Evolutionary conservation across 2,113 vertebrate genomes (phyloP).

Genomic region (Candoia aspera): DNA sequence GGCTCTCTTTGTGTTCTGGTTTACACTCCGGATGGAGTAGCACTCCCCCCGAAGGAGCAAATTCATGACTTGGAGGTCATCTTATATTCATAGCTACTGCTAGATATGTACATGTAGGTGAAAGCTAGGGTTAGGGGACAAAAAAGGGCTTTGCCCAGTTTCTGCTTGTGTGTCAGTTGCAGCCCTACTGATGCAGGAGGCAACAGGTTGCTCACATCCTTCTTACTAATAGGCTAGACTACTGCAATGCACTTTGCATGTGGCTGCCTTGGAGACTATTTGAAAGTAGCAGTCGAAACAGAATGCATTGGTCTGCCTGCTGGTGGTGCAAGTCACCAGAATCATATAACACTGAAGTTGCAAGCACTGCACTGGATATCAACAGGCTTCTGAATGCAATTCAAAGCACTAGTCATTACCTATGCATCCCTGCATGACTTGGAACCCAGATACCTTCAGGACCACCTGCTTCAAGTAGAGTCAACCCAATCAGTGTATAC

Average conservation of each 20-base stretch:
- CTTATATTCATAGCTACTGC: no score
- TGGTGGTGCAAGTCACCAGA: background rate
- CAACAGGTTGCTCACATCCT: background rate
- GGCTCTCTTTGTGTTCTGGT: no score
- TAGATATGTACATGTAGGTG: no score
- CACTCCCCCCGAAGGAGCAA: no score
- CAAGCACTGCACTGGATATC: background rate
- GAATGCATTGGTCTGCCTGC: background rate
- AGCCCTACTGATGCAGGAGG: background rate
- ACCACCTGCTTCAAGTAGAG: background rate
- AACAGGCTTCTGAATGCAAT: background rate
- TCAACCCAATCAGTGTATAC: background rate
- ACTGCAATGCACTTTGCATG: background rate
- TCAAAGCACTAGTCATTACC: background rate
- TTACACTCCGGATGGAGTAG: no score
- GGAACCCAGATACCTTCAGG: background rate
- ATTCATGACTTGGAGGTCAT: no score
- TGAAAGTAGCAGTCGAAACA: background rate
- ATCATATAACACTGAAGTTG: background rate
- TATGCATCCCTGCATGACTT: background rate
- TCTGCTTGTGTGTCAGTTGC: background rate
- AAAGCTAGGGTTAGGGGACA: background rate
- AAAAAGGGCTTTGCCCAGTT: background rate
- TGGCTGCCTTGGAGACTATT: background rate
- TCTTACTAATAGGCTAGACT: background rate